Evolutionary conservation across 1,140 invertebrate species (phyloP), one percentile per base, ranked within the genome.

Genomic region (Akabosia matsudoensis): DNA sequence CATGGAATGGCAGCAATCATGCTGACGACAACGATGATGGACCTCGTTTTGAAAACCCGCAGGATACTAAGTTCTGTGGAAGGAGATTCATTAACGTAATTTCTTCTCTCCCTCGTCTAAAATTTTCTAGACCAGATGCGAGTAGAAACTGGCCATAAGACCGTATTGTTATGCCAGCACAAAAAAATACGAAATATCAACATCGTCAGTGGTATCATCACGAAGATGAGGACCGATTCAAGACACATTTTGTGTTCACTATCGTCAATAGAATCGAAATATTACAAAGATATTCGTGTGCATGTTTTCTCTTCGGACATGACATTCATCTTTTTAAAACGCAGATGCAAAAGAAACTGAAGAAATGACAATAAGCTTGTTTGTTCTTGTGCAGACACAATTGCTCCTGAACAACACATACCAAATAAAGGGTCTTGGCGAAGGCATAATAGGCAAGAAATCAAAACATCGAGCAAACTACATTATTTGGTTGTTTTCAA

Each of bases 71-170:
- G 61, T 67, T 67, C 28, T 10, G 61, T 67, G 28, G 61, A 67
- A 61, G 54, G 24, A 61, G 54, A 67, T 67, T 67, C 61, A 67
- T 67, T 67, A 67, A 67, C n/a, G 54, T 56, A 56, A 56, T 56
- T 56, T 56, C 54, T 3, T 56, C 54, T 24, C 18, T 56, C 54
- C 54, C 54, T 56, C 54, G 14, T 56, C 7, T 56, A 56, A 13
- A 7, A 56, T 56, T 56, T 56, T 45, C 24, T 4, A 56, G 54
- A 56, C 4, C 54, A 56, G 54, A 56, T 56, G 54, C 13, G 54
- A 56, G 54, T 45, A 45, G 37, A 7, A 56, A 56, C 18, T 45
- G 7, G 7, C 18, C 18, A 7, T 45, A 45, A 45, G 37, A n/a
- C n/a, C n/a, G n/a, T n/a, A n/a, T n/a, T n/a, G n/a, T n/a, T n/a